Evolutionary conservation across 2,888 invertebrate genomes (phyloP), one percentile per base, ranked within the genome.

Genomic region (Andricus quercusramuli): DNA sequence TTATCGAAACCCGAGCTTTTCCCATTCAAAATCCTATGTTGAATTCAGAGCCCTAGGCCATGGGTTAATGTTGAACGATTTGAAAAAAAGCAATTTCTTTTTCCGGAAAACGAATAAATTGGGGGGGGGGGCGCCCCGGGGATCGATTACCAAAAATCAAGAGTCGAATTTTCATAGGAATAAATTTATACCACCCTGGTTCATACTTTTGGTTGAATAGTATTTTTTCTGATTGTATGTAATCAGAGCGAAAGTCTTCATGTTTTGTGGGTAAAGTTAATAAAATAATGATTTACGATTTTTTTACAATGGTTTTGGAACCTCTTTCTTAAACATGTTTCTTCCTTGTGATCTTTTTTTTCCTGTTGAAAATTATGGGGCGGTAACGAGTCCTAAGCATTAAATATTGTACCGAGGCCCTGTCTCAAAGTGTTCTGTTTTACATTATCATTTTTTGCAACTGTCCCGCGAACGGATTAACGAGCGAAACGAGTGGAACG

Each of bases 391-490:
- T 20, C 25, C 25, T 29, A 29, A 47, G 25, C 47, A 70, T 70
- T 70, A 51, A 51, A 70, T 51, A 56, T 37, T 56, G 74, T 74
- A 74, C 74, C n/a, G 29, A 51, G 51, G 51, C 56, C n/a, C 32
- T 25, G 15, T 25, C 25, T 62, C 25, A 62, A 62, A 25, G 25
- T 62, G 62, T 74, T 74, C 56, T 74, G 51, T n/a, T 74, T 74
- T 32, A 56, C 51, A 56, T 74, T 56, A 74, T 56, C 51, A 74
- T 56, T 74, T 74, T 56, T 56, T 56, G 74, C 29, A 74, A 56
- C n/a, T 32, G 74, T 74, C n/a, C 47, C 56, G 74, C 51, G 74
- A 74, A 56, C 29, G n/a, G 74, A 74, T 74, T 74, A 74, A 74
- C 74, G 74, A 74, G 70, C 70, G 70, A 51, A 70, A 70, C 32